A percentile compares a stretch with the other conserved stretches of the same genome.
Conservation (phyloP, 1,140 invertebrate species). For the Acromyrmex heyeri region DNA sequence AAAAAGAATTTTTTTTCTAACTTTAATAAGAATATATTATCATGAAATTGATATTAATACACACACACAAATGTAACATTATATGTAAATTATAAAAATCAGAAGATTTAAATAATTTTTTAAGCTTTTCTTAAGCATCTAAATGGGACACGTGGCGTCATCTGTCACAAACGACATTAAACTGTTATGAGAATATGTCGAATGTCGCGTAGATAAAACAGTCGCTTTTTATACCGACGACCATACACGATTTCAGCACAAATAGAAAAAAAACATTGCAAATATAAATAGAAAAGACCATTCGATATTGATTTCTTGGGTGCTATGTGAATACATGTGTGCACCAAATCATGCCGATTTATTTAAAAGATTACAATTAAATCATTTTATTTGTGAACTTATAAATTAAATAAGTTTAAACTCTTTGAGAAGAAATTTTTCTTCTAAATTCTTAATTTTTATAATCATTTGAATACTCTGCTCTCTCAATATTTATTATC, state of each 20-base stretch:
- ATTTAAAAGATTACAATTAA: background rate
- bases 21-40: conserved; percentile 3
- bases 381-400: background rate
- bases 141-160: background rate
- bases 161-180: background rate
- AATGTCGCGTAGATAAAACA: conserved; percentile 39
- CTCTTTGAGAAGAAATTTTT: background rate
- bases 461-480: background rate
- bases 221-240: conserved; percentile 21
- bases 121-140: background rate
- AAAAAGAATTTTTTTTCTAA: background rate
- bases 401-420: background rate
- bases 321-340: background rate
- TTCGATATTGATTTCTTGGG: conserved; percentile 29
- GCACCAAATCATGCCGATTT: background rate
- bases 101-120: background rate
- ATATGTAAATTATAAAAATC: background rate
- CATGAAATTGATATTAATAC: background rate
- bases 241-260: background rate
- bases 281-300: conserved; percentile 45
- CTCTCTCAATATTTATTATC: background rate
- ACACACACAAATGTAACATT: background rate
- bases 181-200: background rate
- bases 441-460: background rate
- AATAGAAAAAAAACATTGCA: conserved; percentile 27